phyloP scores from a whole-genome alignment of 2,797 vertebrate species.

The Epinephelus malabaricus region DNA sequence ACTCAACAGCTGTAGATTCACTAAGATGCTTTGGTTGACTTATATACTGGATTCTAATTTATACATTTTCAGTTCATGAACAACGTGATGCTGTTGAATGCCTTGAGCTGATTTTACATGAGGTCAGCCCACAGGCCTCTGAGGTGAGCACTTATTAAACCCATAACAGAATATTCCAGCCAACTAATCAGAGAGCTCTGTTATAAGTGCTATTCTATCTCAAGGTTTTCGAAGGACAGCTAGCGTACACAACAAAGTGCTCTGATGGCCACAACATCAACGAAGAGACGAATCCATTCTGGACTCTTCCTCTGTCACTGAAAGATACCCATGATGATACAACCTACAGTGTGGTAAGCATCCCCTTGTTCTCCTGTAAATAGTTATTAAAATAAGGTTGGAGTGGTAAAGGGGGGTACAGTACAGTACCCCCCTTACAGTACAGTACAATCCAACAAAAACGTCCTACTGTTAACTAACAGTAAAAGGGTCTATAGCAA shows the following conservation, averaged over 20 bases:
- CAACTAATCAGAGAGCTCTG: neutral
- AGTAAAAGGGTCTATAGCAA: too few species aligned
- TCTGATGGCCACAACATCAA: conserved; percentile 2
- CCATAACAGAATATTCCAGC: neutral
- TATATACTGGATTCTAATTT: neutral
- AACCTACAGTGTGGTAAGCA: conserved; percentile 61
- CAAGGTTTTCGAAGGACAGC: conserved; percentile 64
- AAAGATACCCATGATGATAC: neutral
- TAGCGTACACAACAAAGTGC: conserved; percentile 57
- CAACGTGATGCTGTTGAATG: conserved; percentile 76
- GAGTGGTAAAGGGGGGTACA: too few species aligned
- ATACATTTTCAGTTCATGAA: conserved; percentile 21
- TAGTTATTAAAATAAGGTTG: too few species aligned
- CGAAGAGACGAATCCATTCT: conserved; percentile 39
- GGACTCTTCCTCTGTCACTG: conserved; percentile 59
- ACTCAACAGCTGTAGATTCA: too few species aligned
- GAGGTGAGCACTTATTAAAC: conserved; percentile 36
- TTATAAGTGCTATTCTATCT: neutral
- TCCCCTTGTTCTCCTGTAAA: too few species aligned
- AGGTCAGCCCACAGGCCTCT: conserved; percentile 16
- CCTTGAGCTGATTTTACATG: conserved; percentile 59
- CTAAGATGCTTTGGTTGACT: neutral
- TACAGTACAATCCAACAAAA: too few species aligned
- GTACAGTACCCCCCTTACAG: too few species aligned
- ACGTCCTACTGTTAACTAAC: too few species aligned